Evolutionary conservation across 2,797 vertebrate genomes (phyloP), one percentile per base, ranked within the genome.

Genomic region (Acrossocheilus fasciatus): DNA sequence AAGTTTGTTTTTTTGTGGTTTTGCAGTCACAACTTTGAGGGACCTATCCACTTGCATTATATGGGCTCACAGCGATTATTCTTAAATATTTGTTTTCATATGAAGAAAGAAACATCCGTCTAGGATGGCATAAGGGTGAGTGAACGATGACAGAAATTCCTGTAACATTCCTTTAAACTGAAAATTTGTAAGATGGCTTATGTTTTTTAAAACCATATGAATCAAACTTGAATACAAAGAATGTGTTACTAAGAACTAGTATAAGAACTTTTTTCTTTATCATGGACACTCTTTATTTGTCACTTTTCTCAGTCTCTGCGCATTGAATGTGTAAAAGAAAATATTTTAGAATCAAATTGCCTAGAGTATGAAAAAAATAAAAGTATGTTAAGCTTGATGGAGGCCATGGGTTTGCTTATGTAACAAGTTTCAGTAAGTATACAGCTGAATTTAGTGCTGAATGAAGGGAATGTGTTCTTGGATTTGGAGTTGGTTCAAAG

Each of bases 401-500:
- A 39, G 64, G 6, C 30, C 5, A 2, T n/a, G 7, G 68, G 9
- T 59, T 73, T 0, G 6, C 18, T 76, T 77, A 39, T 68, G 73
- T 39, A 77, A 26, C 26, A 26, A 12, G 34, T 12, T 54, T 18
- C 34, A 70, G 23, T 73, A 47, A 41, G 41, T 64, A 9, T 64
- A 36, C 57, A 75, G 36, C 17, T 69, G 50, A 41, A 57, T 85
- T 34, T 45, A 73, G 26, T 59, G 45, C 74, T 64, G 30, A 86
- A 81, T 30, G 26, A 80, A 36, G 52, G 68, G 43, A 86, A 54
- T 54, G 50, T 59, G 72, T 45, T 64, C 30, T 50, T 64, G 26
- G 52, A 66, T 36, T 30, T 59, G 64, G 47, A 80, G 36, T 79
- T 54, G 23, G 83, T 85, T 86, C 36, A 81, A 78, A 80, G 45